Base-by-base conservation (phyloP, 2,113 vertebrate species). In the Xiphophorus maculatus region DNA sequence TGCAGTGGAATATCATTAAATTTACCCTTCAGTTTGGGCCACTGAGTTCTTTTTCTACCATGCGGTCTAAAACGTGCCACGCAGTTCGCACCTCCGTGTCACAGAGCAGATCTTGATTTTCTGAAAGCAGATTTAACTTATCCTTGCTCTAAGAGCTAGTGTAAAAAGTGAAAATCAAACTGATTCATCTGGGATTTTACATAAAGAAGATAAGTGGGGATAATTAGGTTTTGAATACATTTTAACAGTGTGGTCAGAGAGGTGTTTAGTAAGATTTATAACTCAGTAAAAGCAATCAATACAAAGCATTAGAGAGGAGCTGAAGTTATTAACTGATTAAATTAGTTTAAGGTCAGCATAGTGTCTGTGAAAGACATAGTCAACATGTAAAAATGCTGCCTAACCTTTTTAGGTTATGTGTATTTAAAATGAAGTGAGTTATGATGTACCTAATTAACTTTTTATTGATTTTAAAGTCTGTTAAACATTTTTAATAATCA, bases 1-100 rank as follows among this genome's bases (percentile, higher is more conserved):
- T 73, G 69, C 84, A 71, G 88, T 88, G 81, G 88, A 30, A 83
- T 86, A 74, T 82, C 71, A 83, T 91, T 92, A 85, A 79, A 77
- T 83, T 79, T 82, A 77, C 32, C 66, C 73, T 65, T 61, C 48
- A 79, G 69, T 73, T 65, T 54, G 76, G 86, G 40, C 54, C 67
- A 51, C 14, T 85, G 76, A 85, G 86, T 86, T 83, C 84, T 82
- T 79, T 87, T 87, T 79, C 72, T 74, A 28, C 69, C 30, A 27
- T n/a, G 64, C 62, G 15, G 66, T 63, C 66, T 80, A 69, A 90
- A 86, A 76, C 64, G 28, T 81, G 76, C 60, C 73, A n/a, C 51
- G 65, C 30, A 76, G 66, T 5, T 28, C 58, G 61, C 60, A 69
- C 69, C 79, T 63, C 44, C 6, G 66, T 77, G 71, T 71, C 74